These are phyloP conservation scores for Pardosa pseudoannulata DNA, from an alignment of 2,888 invertebrate genomes.

Conservation along the genomic window DNA sequence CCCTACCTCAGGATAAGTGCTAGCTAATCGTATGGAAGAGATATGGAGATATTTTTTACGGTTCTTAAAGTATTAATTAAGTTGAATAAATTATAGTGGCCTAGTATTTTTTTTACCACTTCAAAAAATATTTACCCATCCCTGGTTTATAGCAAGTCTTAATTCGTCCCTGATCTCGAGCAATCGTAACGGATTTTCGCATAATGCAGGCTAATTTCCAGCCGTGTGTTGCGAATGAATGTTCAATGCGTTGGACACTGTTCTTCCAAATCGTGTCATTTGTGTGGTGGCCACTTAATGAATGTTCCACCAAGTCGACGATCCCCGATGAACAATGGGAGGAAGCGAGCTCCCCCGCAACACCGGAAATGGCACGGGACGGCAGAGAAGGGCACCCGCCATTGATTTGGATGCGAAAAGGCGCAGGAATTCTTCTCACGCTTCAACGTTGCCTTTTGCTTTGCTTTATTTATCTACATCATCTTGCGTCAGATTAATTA, in stretches of 20 bases:
- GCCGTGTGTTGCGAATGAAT: neutral
- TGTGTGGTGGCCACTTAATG: neutral
- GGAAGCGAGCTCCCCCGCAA: conserved; percentile 17
- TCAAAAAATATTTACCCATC: too few relatives aligned
- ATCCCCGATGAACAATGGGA: conserved; percentile 5
- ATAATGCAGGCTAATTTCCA: too few relatives aligned
- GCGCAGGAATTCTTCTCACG: conserved; percentile 2
- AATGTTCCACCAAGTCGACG: neutral
- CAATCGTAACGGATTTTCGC: too few relatives aligned
- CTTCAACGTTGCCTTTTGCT: neutral
- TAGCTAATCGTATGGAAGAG: too few relatives aligned
- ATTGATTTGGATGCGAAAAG: conserved; percentile 3
- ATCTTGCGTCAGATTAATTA: too few relatives aligned
- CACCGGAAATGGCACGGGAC: neutral
- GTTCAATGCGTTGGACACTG: neutral
- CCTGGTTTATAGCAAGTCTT: too few relatives aligned
- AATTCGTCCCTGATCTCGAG: too few relatives aligned
- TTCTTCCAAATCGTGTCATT: neutral
- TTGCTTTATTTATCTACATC: neutral
- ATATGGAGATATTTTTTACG: too few relatives aligned
- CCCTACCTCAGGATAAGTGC: too few relatives aligned
- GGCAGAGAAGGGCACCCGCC: neutral
- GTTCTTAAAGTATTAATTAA: too few relatives aligned
- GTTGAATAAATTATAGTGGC: too few relatives aligned
- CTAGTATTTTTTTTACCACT: too few relatives aligned